Evolutionary conservation across 2,888 invertebrate genomes (phyloP), one percentile per base, ranked within the genome.

Genomic region (Eupithecia inturbata): DNA sequence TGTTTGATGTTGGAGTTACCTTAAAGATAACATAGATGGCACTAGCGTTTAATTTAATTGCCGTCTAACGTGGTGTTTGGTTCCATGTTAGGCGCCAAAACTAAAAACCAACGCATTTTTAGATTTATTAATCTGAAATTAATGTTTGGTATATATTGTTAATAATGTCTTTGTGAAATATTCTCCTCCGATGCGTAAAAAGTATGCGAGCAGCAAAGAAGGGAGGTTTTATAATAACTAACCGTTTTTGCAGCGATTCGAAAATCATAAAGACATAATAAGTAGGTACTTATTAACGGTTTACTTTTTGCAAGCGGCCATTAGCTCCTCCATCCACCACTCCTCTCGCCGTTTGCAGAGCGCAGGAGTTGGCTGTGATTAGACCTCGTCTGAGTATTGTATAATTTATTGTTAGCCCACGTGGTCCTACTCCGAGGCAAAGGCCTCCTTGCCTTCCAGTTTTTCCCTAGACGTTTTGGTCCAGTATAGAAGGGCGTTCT

Each of bases 41-140:
- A 67, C 26, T 41, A n/a, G 1, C 1, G 16, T 39, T 26, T 53
- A 10, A 53, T 3, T 53, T 53, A 53, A 53, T 69, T 81, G 80
- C 78, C 78, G 75, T 79, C 79, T 79, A 78, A 78, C 77, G 22
- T 72, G 79, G 74, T 64, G 33, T 73, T 62, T 79, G 49, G 19
- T 45, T 45, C 28, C 45, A 41, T 19, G 19, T 28, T 67, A 19
- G 19, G 62, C 62, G 62, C 62, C 62, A 31, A 31, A 31, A n/a
- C 12, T 26, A 31, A 62, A 60, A 60, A 57, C 26, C 14, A 6
- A 41, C 16, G 1, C 22, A 31, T 28, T n/a, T 53, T 31, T 28
- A 16, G 28, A 67, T 12, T n/a, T n/a, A 16, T 0, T 16, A 19
- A 53, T n/a, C 41, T 41, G 1, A 19, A 41, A 41, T 41, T 12